phyloP scores from a whole-genome alignment of 2,888 invertebrate genomes.

The Emmelina monodactyla region DNA sequence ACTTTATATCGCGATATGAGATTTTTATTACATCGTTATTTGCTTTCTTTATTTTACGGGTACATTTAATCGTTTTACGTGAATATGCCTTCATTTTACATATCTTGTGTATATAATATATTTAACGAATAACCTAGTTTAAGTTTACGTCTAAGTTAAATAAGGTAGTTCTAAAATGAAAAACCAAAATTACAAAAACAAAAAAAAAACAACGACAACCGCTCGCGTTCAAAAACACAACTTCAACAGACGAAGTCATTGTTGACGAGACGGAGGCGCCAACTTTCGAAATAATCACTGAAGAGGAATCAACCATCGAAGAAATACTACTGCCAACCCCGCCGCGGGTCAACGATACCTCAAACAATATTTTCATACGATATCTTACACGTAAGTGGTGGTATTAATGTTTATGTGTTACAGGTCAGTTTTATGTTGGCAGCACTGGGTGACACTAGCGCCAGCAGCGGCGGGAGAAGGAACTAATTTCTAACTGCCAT shows the following conservation, averaged over 20 bases:
- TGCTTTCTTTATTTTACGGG: no score
- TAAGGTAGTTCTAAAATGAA: not conserved
- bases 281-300: constrained; percentile 17
- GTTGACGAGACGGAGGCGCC: constrained; percentile 41
- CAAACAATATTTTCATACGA: constrained; percentile 39
- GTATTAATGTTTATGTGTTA: constrained; percentile 43
- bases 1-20: no score
- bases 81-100: no score
- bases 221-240: constrained; percentile 31
- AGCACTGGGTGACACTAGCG: no score
- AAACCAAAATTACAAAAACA: constrained; percentile 6
- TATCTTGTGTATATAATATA: no score
- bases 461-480: no score
- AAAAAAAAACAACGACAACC: constrained; percentile 49
- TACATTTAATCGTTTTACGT: no score
- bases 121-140: no score
- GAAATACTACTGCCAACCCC: constrained; percentile 27
- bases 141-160: no score
- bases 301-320: constrained; percentile 15
- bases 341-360: constrained; percentile 36
- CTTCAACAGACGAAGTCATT: constrained; percentile 50
- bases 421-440: no score
- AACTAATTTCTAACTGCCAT: no score
- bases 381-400: constrained; percentile 59
- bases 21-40: no score